Conservation (phyloP, 1,140 invertebrate species). For the Proales similis region DNA sequence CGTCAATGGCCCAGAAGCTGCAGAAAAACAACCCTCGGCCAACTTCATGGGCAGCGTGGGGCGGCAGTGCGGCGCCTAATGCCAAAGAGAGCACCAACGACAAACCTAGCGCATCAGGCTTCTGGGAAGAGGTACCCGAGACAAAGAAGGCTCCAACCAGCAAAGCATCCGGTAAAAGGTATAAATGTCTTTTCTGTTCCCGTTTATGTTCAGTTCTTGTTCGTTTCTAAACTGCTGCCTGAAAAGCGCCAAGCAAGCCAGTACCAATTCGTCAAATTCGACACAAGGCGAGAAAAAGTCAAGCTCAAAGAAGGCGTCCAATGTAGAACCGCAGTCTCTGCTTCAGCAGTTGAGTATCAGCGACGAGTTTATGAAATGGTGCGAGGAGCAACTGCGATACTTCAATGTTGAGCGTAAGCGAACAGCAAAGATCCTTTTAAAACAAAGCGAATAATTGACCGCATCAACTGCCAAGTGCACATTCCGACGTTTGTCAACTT, state of each 20-base stretch:
- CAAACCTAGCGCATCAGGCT: too few relatives aligned
- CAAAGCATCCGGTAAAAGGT: too few relatives aligned
- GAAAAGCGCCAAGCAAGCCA: slow-evolving; percentile 12
- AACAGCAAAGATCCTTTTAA: neutral
- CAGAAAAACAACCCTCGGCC: slow-evolving; percentile 5
- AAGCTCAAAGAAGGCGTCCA: slow-evolving; percentile 3
- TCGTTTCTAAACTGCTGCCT: slow-evolving; percentile 9
- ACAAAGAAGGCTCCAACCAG: too few relatives aligned
- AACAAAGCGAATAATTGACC: neutral
- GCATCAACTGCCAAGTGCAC: slow-evolving; percentile 3
- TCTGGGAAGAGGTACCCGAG: too few relatives aligned
- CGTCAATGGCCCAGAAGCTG: slow-evolving; percentile 4
- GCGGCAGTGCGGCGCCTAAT: neutral
- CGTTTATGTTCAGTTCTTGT: too few relatives aligned
- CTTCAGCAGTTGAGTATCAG: slow-evolving; percentile 27
- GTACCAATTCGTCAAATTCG: neutral
- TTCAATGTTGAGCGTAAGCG: slow-evolving; percentile 35
- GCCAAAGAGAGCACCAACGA: too few relatives aligned
- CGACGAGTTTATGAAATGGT: slow-evolving; percentile 37
- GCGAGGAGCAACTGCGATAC: slow-evolving; percentile 21
- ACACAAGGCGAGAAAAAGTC: neutral
- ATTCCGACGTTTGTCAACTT: slow-evolving; percentile 36
- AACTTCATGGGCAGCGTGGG: slow-evolving; percentile 22
- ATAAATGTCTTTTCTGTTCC: too few relatives aligned
- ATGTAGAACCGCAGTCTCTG: neutral